phyloP scores from a whole-genome alignment of 2,797 vertebrate species.

The Microcaecilia unicolor region DNA sequence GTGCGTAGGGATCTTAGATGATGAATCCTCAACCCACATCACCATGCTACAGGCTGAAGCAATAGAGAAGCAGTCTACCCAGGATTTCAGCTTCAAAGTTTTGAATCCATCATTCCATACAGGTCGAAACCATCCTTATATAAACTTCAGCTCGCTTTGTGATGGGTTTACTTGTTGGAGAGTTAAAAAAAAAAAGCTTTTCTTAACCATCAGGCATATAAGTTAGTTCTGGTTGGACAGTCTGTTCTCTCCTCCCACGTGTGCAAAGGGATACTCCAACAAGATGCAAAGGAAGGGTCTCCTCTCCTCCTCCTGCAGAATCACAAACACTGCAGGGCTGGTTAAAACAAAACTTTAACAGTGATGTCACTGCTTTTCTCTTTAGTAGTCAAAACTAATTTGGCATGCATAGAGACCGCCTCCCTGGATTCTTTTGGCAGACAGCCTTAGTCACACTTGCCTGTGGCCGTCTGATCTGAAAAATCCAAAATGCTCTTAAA shows the following conservation, averaged over 20 bases:
- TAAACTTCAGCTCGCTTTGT: conserved; percentile 56
- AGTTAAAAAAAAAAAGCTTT: conserved; percentile 15
- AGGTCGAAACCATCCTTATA: conserved; percentile 37
- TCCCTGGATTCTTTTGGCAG: conserved; percentile 16
- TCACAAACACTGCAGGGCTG: conserved; percentile 42
- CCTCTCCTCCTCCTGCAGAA: no score
- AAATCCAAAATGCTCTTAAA: not conserved
- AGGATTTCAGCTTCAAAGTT: not conserved
- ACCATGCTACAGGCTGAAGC: not conserved
- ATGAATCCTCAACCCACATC: not conserved
- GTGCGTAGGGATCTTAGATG: not conserved
- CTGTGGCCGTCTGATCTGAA: conserved; percentile 11
- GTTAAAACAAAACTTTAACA: conserved; percentile 11
- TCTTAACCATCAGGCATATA: conserved; percentile 8
- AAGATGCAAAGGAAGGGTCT: conserved; percentile 26
- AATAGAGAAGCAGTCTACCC: not conserved
- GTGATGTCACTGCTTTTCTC: conserved; percentile 46
- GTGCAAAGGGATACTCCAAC: conserved; percentile 36
- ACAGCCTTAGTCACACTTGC: conserved; percentile 1
- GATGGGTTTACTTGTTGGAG: conserved; percentile 41
- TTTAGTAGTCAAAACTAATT: conserved; percentile 32
- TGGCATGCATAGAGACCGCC: conserved; percentile 8
- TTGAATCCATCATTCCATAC: conserved; percentile 8
- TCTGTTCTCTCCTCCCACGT: conserved; percentile 40
- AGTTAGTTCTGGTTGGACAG: conserved; percentile 45